phyloP scores from a whole-genome alignment of 2,113 vertebrate genomes.

The Pluvialis apricaria region DNA sequence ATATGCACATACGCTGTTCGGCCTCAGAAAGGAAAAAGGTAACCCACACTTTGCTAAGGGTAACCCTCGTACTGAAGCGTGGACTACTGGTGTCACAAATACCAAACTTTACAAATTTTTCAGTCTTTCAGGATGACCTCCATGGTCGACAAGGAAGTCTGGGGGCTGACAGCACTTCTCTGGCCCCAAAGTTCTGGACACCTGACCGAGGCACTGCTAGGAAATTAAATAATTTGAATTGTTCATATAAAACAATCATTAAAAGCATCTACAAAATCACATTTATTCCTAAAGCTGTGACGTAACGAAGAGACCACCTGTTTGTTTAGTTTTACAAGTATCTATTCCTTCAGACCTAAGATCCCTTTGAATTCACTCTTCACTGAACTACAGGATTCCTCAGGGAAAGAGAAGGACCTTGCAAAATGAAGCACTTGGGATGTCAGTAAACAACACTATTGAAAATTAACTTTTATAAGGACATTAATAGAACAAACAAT shows the following conservation, averaged over 20 bases:
- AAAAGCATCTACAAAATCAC: not conserved
- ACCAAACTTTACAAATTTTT: not conserved
- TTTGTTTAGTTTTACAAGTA: not conserved
- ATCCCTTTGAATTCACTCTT: not conserved
- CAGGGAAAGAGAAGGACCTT: not conserved
- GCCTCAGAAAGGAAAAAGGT: not conserved
- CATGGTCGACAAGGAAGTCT: not conserved
- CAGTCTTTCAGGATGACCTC: not conserved
- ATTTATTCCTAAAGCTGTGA: not conserved
- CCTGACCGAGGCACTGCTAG: not conserved
- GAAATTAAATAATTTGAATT: not conserved
- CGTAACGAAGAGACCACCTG: not conserved
- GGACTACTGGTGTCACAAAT: not conserved
- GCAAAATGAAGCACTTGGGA: not conserved
- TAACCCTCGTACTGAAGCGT: not conserved
- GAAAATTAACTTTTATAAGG: not conserved
- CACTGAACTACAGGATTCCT: not conserved
- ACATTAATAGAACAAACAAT: not conserved
- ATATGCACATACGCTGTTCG: rapidly evolving
- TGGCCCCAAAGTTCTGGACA: not conserved
- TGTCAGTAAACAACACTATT: not conserved
- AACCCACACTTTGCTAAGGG: not conserved
- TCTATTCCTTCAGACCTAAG: not conserved
- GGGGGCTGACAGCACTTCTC: not conserved
- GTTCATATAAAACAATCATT: not conserved